Evolutionary conservation across 2,888 invertebrate genomes (phyloP), one percentile per base, ranked within the genome.

Genomic region (Agrilus cyanescens): DNA sequence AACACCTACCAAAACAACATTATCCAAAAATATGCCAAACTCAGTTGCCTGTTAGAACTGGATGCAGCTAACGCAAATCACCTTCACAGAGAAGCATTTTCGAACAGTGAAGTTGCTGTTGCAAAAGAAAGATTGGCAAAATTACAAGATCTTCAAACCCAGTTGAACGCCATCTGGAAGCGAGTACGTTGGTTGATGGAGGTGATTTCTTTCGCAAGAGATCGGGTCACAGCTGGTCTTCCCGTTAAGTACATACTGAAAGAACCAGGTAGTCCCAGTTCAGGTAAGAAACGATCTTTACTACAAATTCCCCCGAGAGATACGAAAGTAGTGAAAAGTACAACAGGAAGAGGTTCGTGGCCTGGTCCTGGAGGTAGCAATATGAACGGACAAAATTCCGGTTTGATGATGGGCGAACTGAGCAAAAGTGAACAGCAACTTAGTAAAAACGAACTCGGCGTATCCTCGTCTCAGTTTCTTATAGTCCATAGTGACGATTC

Each of bases 131-230:
- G 89, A 44, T 69, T 96, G 32, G 71, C 76, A 1, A 84, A 85
- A 57, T 67, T 97, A 20, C 84, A 87, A 59, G 85, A 88, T 40
- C 75, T 94, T 33, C 94, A 95, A 60, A 72, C 78, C 29, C 85
- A 82, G 57, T 71, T 96, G 36, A 96, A 96, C 57, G 68, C 77
- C 0, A 81, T 90, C 3, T 97, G 97, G 97, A 90, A 91, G 59
- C 82, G 85, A 14, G 84, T 90, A 34, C 78, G 98, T 13, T 98
- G 97, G 97, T 75, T 97, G 14, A 88, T 94, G 79, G 94, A 96
- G 60, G 83, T 95, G 5, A 90, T 97, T 41, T 82, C 88, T 0
- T 90, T 90, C 61, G 94, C 96, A 1, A 76, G 97, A 46, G 96
- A 96, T 59, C 78, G 84, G 32, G 69, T 70, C 14, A 56, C 58